Percentiles rank a stretch among this genome's conserved stretches.
Conservation (phyloP, 2,113 vertebrate genomes). For the Petromus typicus region DNA sequence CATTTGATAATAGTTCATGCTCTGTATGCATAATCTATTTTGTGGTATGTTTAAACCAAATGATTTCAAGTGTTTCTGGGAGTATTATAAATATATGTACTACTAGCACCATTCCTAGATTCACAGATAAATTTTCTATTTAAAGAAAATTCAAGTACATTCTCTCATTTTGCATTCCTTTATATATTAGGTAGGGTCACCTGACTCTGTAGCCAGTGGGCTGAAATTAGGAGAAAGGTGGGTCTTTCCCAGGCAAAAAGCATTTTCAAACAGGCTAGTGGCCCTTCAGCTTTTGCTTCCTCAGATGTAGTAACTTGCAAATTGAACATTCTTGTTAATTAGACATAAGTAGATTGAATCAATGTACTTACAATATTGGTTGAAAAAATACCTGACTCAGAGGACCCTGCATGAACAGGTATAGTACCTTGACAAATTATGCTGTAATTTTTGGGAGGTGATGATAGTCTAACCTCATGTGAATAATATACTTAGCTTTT, state of each 20-base stretch:
- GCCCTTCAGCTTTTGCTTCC: background rate
- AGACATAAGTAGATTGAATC: background rate
- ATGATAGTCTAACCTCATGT: background rate
- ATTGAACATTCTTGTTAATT: background rate
- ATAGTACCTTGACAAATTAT: background rate
- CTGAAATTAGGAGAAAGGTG: background rate
- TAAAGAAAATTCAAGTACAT: background rate
- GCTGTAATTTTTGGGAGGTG: background rate
- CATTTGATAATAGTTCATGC: background rate
- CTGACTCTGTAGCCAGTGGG: background rate
- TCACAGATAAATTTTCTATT: background rate
- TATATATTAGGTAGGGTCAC: background rate
- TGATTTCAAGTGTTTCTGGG: slow-evolving; percentile 17
- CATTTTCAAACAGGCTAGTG: background rate
- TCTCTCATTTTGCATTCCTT: background rate
- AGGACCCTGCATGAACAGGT: background rate
- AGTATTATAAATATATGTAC: background rate
- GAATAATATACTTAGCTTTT: background rate
- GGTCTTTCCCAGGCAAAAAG: background rate
- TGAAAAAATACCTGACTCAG: background rate
- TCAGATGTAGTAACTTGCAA: background rate
- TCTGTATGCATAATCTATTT: background rate
- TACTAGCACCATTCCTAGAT: background rate
- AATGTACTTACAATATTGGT: background rate
- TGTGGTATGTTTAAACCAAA: background rate